These are phyloP conservation scores for Otus scops DNA, from an alignment of 2,797 vertebrate genomes.

Conservation along the genomic window DNA sequence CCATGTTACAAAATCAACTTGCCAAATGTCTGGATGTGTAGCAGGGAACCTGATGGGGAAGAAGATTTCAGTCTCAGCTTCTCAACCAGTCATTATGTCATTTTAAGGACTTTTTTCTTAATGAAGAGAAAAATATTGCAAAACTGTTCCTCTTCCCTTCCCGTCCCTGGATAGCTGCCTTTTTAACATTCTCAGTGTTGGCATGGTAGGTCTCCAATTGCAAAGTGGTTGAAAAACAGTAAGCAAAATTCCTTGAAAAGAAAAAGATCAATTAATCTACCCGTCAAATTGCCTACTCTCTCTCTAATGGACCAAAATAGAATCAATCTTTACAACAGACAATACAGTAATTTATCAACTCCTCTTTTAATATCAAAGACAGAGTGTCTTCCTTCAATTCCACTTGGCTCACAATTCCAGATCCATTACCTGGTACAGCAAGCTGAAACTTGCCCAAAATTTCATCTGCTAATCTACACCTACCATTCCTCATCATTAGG, in stretches of 20 bases:
- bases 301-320: background rate
- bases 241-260: background rate
- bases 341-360: background rate
- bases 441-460: background rate
- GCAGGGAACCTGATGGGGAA: background rate
- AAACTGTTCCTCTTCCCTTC: background rate
- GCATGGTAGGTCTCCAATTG: background rate
- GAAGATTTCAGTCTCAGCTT: background rate
- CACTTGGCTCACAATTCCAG: background rate
- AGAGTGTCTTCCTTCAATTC: background rate
- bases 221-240: background rate
- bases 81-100: background rate
- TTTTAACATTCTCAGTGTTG: background rate
- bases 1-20: background rate
- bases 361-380: background rate
- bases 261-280: background rate
- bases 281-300: background rate
- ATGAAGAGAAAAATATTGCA: background rate
- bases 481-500: background rate
- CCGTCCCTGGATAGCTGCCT: background rate
- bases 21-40: background rate
- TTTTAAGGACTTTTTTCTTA: background rate
- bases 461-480: background rate
- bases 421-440: background rate
- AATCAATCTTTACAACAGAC: background rate